Conservation (phyloP, 2,888 invertebrate genomes). For the Orthonevra nobilis region DNA sequence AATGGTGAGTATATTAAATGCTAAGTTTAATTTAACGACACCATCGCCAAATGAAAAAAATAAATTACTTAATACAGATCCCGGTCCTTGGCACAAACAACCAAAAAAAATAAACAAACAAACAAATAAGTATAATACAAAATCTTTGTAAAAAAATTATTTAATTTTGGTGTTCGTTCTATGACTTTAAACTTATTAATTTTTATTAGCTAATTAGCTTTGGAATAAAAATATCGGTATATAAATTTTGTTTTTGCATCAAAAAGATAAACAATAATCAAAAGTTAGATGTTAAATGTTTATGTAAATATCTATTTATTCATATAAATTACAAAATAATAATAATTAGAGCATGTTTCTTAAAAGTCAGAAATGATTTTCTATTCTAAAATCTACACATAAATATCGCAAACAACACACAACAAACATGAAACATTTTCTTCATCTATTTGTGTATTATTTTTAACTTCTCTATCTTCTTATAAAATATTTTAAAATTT, state of each 20-base stretch:
- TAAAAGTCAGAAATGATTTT: constrained; percentile 27
- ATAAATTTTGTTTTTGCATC: constrained; percentile 46
- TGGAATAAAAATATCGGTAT: background rate
- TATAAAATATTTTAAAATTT: constrained; percentile 36
- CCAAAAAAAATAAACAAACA: constrained; percentile 12
- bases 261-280: constrained; percentile 23
- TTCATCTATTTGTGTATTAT: constrained; percentile 15
- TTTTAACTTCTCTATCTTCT: too few species aligned
- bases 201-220: constrained; percentile 13
- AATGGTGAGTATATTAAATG: constrained; percentile 31
- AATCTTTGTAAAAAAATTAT: constrained; percentile 43
- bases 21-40: constrained; percentile 29
- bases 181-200: constrained; percentile 7
- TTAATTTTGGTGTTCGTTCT: constrained; percentile 63
- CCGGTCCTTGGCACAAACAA: constrained; percentile 28
- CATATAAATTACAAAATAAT: constrained; percentile 1
- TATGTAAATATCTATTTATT: constrained; percentile 47
- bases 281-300: constrained; percentile 48
- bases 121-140: constrained; percentile 59
- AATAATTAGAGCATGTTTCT: constrained; percentile 66
- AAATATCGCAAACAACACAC: constrained; percentile 22
- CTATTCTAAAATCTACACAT: constrained; percentile 20
- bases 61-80: constrained; percentile 3
- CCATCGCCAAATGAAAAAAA: constrained; percentile 38
- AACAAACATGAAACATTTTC: constrained; percentile 43